Conservation (phyloP, 2,888 invertebrate genomes). For the Trissolcus japonicus region DNA sequence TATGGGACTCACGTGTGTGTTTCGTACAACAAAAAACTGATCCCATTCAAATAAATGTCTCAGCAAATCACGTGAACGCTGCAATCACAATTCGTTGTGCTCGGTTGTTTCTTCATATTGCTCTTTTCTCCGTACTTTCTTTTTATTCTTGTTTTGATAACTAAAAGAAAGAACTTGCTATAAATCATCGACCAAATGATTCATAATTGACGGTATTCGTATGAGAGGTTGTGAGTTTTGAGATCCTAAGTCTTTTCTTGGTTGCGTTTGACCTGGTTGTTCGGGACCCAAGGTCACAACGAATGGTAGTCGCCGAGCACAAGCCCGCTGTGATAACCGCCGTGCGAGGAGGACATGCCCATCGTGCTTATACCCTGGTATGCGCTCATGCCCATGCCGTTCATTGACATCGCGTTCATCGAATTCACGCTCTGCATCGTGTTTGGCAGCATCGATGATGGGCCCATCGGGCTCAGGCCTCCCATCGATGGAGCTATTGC, state of each 20-base stretch:
- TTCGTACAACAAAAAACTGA: neutral
- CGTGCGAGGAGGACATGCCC: constrained; percentile 72
- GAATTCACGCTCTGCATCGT: constrained; percentile 74
- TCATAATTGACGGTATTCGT: constrained; percentile 44
- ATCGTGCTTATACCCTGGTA: constrained; percentile 74
- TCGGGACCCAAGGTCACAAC: constrained; percentile 75
- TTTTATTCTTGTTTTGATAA: neutral
- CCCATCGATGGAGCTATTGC: constrained; percentile 74
- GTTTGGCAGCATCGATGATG: constrained; percentile 72
- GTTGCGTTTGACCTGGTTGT: constrained; percentile 70
- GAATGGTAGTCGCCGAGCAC: constrained; percentile 75
- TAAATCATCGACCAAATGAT: constrained; percentile 11
- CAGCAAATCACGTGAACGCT: neutral
- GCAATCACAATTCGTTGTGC: constrained; percentile 14
- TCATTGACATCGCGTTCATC: constrained; percentile 75
- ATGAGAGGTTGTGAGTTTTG: constrained; percentile 40
- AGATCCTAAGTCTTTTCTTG: constrained; percentile 71
- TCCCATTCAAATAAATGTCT: neutral
- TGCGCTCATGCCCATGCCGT: constrained; percentile 73
- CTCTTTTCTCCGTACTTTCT: neutral
- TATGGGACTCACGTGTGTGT: neutral
- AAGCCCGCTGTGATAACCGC: constrained; percentile 72
- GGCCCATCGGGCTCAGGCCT: constrained; percentile 73
- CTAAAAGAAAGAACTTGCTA: constrained; percentile 3
- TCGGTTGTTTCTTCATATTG: neutral